Evolutionary conservation across 2,113 vertebrate genomes (phyloP).

Genomic region (Cisticola juncidis): DNA sequence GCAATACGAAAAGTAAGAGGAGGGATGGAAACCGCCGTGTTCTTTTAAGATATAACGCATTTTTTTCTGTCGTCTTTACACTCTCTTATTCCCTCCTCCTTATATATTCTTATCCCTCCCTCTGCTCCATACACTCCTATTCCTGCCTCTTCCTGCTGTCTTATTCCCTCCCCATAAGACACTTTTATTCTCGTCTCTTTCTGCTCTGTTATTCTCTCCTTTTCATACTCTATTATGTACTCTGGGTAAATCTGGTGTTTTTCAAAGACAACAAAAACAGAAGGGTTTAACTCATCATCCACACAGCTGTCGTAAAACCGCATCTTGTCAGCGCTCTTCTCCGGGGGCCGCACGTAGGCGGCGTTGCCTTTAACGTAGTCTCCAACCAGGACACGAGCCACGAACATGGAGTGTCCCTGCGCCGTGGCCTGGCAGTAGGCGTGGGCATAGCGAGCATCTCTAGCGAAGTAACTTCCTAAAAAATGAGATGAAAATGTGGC

Average conservation of each 20-base stretch:
- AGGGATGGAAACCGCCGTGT: background rate
- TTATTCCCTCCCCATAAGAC: no score
- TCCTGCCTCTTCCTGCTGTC: background rate
- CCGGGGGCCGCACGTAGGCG: slow-evolving; percentile 49
- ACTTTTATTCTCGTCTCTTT: background rate
- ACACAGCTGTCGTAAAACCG: slow-evolving; percentile 85
- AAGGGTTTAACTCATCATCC: slow-evolving; percentile 14
- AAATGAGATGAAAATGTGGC: background rate
- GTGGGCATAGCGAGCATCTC: slow-evolving; percentile 78
- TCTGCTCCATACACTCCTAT: background rate
- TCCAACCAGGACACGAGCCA: slow-evolving; percentile 77
- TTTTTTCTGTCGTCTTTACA: slow-evolving; percentile 31
- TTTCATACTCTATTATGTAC: slow-evolving; percentile 73
- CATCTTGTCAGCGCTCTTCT: background rate
- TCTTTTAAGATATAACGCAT: slow-evolving; percentile 35
- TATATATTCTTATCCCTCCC: background rate
- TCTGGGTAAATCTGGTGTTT: slow-evolving; percentile 67
- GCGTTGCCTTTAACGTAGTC: slow-evolving; percentile 53
- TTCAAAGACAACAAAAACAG: slow-evolving; percentile 63
- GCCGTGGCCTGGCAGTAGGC: background rate
- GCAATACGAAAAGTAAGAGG: background rate
- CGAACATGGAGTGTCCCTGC: slow-evolving; percentile 70
- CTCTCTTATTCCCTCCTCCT: background rate
- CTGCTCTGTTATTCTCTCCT: background rate
- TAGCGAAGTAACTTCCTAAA: slow-evolving; percentile 86